Conservation (phyloP, 2,113 vertebrate genomes). For the Athene cunicularia region DNA sequence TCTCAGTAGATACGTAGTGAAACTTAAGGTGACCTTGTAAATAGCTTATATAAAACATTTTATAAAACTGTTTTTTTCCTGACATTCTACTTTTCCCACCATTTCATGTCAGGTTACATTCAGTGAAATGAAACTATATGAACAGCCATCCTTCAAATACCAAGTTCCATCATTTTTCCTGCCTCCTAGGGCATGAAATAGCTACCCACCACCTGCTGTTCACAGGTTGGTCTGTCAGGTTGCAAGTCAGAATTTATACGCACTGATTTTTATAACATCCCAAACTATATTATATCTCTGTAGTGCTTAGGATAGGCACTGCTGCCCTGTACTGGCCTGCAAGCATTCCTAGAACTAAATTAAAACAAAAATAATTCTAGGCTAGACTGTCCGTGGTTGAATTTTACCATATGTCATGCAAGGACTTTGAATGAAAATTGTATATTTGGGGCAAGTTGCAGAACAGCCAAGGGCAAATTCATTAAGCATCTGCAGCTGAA, state of each 20-base stretch:
- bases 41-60: conserved; percentile 53
- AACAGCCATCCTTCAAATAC: conserved; percentile 62
- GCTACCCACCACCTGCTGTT: conserved; percentile 24
- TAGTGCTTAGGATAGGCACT: not conserved
- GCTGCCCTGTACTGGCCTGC: not conserved
- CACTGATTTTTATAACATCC: not conserved
- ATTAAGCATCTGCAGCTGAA: conserved; percentile 49
- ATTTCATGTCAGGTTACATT: conserved; percentile 55
- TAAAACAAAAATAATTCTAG: conserved; percentile 12
- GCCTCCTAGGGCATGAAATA: conserved; percentile 51
- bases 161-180: conserved; percentile 53
- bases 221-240: conserved; percentile 31
- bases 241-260: conserved; percentile 14
- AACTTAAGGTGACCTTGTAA: conserved; percentile 76
- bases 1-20: conserved; percentile 31
- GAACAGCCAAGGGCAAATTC: conserved; percentile 46
- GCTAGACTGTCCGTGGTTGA: not conserved
- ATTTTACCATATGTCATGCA: conserved; percentile 16
- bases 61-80: conserved; percentile 41
- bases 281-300: not conserved
- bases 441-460: conserved; percentile 16
- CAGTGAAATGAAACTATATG: conserved; percentile 62
- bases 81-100: conserved; percentile 30
- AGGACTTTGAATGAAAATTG: conserved; percentile 40
- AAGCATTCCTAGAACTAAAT: not conserved